Evolutionary conservation across 2,888 invertebrate genomes (phyloP).

Genomic region (Acleris holmiana): DNA sequence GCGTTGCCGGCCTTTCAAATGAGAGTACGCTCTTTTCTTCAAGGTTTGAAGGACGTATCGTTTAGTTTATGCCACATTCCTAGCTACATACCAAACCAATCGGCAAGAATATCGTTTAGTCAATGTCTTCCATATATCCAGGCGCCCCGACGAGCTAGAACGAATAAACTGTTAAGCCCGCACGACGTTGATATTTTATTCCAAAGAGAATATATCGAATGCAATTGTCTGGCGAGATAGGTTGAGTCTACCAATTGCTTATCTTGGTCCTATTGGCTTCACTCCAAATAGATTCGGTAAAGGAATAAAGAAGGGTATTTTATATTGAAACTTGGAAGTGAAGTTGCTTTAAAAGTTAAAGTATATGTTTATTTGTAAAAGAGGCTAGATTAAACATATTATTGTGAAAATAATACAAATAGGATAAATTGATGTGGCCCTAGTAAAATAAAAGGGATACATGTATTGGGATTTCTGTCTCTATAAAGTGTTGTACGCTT

Average conservation of each 20-base stretch:
- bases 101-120: too few species aligned
- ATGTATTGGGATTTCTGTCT: too few species aligned
- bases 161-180: constrained; percentile 19
- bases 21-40: too few species aligned
- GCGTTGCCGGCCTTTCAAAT: too few species aligned
- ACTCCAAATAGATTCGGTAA: constrained; percentile 60
- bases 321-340: constrained; percentile 38
- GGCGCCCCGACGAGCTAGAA: not conserved
- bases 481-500: too few species aligned
- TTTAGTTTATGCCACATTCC: too few species aligned
- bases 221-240: constrained; percentile 57
- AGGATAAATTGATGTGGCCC: too few species aligned
- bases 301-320: constrained; percentile 48
- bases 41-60: too few species aligned
- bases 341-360: not conserved
- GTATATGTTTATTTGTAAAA: not conserved
- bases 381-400: not conserved
- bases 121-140: not conserved
- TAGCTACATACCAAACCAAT: too few species aligned
- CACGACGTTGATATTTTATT: constrained; percentile 30
- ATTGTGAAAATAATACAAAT: too few species aligned
- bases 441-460: too few species aligned
- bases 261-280: constrained; percentile 59
- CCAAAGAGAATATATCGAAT: constrained; percentile 52
- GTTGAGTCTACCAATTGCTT: constrained; percentile 60